These are phyloP conservation scores for Hydractinia symbiolongicarpus DNA, from an alignment of 30 jellyfish, hydroid and myxozoan genomes.

Conservation along the genomic window DNA sequence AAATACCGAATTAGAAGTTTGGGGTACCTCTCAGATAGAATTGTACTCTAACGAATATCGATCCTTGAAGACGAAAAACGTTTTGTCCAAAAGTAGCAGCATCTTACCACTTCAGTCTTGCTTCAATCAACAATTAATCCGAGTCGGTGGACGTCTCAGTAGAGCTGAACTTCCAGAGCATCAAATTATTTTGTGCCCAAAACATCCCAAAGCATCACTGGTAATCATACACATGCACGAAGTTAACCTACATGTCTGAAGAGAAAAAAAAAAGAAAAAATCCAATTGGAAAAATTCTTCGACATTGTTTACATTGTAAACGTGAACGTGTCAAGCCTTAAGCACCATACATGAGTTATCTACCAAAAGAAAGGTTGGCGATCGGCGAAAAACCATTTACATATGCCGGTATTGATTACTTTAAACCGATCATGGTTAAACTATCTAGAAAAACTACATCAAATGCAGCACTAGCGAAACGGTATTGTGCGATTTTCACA, in stretches of 20 bases:
- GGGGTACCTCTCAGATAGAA: background rate
- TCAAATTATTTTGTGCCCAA: background rate
- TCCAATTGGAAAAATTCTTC: background rate
- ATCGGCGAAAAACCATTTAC: background rate
- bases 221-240: background rate
- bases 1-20: background rate
- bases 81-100: background rate
- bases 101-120: background rate
- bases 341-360: background rate
- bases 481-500: background rate
- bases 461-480: background rate
- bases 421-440: slow-evolving; percentile 12
- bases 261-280: background rate
- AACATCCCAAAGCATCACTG: background rate
- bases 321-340: background rate
- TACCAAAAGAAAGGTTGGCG: background rate
- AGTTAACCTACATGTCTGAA: slow-evolving; percentile 8
- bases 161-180: background rate
- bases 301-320: background rate
- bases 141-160: slow-evolving; percentile 30
- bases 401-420: slow-evolving; percentile 2
- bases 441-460: background rate
- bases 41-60: background rate
- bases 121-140: slow-evolving; percentile 5
- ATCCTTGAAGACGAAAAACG: background rate